These are phyloP conservation scores for Notothenia rossii DNA, from an alignment of 2,113 vertebrate species.

Conservation along the genomic window DNA sequence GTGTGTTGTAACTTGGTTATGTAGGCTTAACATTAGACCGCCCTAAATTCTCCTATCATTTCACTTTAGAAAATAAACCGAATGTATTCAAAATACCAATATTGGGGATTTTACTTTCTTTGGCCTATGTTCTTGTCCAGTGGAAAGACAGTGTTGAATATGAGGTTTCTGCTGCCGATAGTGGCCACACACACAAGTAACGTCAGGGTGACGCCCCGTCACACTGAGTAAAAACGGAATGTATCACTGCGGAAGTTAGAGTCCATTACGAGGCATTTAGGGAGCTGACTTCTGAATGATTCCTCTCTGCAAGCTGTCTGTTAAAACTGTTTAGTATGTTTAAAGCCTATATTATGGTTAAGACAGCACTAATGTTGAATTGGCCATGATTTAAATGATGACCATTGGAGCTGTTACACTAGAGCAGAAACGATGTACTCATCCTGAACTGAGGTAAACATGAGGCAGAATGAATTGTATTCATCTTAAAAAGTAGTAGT, in stretches of 20 bases:
- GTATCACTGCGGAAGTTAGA: conserved; percentile 85
- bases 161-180: conserved; percentile 40
- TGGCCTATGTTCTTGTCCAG: not conserved
- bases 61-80: conserved; percentile 35
- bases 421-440: not conserved
- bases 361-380: not conserved
- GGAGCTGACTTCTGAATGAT: conserved; percentile 21
- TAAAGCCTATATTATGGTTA: not conserved
- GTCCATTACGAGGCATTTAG: conserved; percentile 69
- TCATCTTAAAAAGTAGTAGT: not conserved
- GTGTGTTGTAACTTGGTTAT: conserved; percentile 51
- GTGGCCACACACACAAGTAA: conserved; percentile 56
- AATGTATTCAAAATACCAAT: not conserved
- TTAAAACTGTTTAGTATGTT: not conserved
- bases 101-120: not conserved
- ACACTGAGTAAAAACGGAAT: conserved; percentile 62
- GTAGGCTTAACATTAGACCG: not conserved
- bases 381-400: not conserved
- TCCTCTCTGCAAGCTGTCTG: not conserved
- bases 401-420: not conserved
- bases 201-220: conserved; percentile 84
- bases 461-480: not conserved
- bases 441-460: not conserved
- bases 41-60: not conserved
- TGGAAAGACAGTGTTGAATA: conserved; percentile 15